These are phyloP conservation scores for Bombus balteatus DNA, from an alignment of 1,140 invertebrate genomes.

Conservation along the genomic window DNA sequence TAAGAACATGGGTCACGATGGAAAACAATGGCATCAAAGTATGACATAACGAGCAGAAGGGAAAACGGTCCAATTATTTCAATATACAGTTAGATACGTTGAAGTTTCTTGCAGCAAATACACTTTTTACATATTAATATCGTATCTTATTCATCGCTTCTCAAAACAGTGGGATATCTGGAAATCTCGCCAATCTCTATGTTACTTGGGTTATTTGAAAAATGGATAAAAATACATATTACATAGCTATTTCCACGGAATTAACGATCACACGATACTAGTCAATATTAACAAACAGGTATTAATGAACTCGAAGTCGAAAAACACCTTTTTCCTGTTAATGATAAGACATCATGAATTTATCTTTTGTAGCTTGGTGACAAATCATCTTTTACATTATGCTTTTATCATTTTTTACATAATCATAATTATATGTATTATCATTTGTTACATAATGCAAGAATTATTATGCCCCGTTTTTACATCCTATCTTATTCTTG, in stretches of 20 bases:
- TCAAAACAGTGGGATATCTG: neutral
- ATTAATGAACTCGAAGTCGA: neutral
- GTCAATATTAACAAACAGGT: neutral
- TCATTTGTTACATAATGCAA: no score
- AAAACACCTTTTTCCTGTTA: neutral
- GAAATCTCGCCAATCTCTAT: neutral
- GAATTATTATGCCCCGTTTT: neutral
- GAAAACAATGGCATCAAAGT: conserved; percentile 70
- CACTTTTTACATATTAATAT: neutral
- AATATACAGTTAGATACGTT: neutral
- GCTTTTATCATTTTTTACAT: no score
- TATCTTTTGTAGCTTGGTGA: neutral
- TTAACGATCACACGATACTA: neutral
- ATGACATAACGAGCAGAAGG: neutral
- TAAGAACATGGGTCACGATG: conserved; percentile 57
- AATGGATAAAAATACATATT: neutral
- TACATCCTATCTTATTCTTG: neutral
- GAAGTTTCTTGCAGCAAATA: neutral
- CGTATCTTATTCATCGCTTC: neutral
- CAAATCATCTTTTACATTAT: neutral
- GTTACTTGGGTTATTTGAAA: neutral
- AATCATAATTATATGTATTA: no score
- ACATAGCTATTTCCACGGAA: neutral
- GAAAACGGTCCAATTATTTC: conserved; percentile 8
- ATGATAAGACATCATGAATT: no score